Evolutionary conservation across 2,888 invertebrate species (phyloP).

Genomic region (Microchrysa polita): DNA sequence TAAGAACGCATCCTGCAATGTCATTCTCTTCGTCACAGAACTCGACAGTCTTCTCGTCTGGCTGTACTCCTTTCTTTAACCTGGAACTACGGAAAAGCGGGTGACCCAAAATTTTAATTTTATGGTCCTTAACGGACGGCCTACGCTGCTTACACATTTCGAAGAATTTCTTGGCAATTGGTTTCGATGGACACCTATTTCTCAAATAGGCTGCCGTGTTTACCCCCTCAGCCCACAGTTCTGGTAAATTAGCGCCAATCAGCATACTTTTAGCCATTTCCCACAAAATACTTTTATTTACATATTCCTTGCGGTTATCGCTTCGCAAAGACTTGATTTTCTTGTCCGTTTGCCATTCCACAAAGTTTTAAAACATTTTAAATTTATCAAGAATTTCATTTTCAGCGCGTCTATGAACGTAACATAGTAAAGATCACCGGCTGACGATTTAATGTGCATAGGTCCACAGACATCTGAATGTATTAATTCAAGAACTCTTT

Average conservation of each 20-base stretch:
- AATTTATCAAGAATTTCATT: background rate
- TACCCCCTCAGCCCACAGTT: background rate
- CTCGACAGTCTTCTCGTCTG: too few relatives aligned
- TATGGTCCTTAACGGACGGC: background rate
- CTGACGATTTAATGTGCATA: conserved; percentile 40
- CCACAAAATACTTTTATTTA: conserved; percentile 2
- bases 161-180: background rate
- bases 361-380: conserved; percentile 39
- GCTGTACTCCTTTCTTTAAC: background rate
- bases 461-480: background rate
- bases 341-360: conserved; percentile 44
- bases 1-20: too few relatives aligned
- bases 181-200: background rate
- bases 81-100: background rate
- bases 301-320: conserved; percentile 37
- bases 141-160: background rate
- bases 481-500: background rate
- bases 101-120: background rate
- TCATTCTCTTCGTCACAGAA: too few relatives aligned
- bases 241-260: background rate
- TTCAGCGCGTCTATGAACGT: conserved; percentile 27
- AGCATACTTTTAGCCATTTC: conserved; percentile 53
- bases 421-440: too few relatives aligned
- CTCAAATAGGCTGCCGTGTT: background rate
- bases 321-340: background rate